Evolutionary conservation across 2,888 invertebrate species (phyloP).

Genomic region (Leptopilina drosophilae): DNA sequence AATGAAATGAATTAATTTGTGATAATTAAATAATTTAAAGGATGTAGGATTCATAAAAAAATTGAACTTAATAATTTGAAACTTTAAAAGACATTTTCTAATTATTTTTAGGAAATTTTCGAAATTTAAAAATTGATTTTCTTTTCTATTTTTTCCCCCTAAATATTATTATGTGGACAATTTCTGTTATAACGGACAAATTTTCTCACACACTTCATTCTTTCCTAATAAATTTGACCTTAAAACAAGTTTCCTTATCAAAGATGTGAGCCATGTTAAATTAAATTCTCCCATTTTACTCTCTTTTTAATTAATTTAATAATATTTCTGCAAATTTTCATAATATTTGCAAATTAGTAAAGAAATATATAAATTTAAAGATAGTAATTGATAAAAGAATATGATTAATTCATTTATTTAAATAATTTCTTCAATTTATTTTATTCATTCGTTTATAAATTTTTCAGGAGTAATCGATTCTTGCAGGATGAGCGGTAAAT

Average conservation of each 20-base stretch:
- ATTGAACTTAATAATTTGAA: too few relatives aligned
- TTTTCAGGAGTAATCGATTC: slow-evolving; percentile 11
- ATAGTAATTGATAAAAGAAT: too few relatives aligned
- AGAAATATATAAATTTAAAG: too few relatives aligned
- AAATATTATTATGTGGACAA: not conserved
- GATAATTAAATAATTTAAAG: too few relatives aligned
- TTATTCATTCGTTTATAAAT: not conserved
- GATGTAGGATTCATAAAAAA: too few relatives aligned
- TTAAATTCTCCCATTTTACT: not conserved
- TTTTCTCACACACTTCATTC: slow-evolving; percentile 24
- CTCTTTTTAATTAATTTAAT: not conserved
- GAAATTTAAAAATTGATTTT: not conserved
- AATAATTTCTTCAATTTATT: not conserved
- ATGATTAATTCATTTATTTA: too few relatives aligned
- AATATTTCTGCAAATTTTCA: not conserved
- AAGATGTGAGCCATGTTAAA: not conserved
- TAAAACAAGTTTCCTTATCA: slow-evolving; percentile 23
- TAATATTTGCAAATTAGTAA: too few relatives aligned
- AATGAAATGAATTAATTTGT: too few relatives aligned
- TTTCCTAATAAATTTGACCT: slow-evolving; percentile 16
- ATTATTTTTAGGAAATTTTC: not conserved
- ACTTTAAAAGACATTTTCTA: not conserved
- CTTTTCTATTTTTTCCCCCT: not conserved
- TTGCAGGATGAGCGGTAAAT: slow-evolving; percentile 28
- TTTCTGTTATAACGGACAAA: slow-evolving; percentile 1